Conservation (phyloP, 2,797 vertebrate species). For the Lithobates sylvaticus region DNA sequence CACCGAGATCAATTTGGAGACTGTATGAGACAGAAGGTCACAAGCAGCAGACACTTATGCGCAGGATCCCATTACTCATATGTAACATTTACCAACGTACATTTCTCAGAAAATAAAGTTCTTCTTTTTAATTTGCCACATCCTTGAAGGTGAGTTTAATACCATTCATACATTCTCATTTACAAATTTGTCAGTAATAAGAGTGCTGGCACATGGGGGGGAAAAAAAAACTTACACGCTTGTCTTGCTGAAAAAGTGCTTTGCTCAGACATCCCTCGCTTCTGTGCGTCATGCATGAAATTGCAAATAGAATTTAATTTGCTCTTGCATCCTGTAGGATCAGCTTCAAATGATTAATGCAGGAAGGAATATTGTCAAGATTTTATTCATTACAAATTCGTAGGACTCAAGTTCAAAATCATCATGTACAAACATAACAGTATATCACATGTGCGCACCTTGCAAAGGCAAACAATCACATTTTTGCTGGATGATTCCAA, state of each 20-base stretch:
- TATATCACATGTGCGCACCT: constrained; percentile 58
- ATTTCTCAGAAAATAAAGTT: constrained; percentile 54
- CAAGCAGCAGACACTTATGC: background rate
- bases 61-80: constrained; percentile 16
- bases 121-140: constrained; percentile 68
- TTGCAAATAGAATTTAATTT: constrained; percentile 85
- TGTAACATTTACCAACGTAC: constrained; percentile 49
- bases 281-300: constrained; percentile 80
- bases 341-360: constrained; percentile 79
- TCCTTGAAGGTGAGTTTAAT: constrained; percentile 75
- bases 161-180: constrained; percentile 74
- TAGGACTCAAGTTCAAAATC: constrained; percentile 67
- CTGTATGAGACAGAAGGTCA: constrained; percentile 40
- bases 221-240: constrained; percentile 76
- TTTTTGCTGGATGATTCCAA: constrained; percentile 62
- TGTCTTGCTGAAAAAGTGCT: constrained; percentile 82
- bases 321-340: constrained; percentile 79
- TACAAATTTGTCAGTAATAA: constrained; percentile 74
- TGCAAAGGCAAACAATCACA: constrained; percentile 62
- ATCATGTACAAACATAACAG: constrained; percentile 63
- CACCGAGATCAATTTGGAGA: constrained; percentile 44
- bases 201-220: constrained; percentile 71
- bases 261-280: constrained; percentile 66
- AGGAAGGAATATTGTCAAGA: constrained; percentile 69
- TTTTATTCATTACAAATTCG: constrained; percentile 71